A percentile compares a stretch with the other conserved stretches of the same genome.
Evolutionary conservation across 2,113 vertebrate genomes (phyloP).

Genomic region (Oophaga pumilio): DNA sequence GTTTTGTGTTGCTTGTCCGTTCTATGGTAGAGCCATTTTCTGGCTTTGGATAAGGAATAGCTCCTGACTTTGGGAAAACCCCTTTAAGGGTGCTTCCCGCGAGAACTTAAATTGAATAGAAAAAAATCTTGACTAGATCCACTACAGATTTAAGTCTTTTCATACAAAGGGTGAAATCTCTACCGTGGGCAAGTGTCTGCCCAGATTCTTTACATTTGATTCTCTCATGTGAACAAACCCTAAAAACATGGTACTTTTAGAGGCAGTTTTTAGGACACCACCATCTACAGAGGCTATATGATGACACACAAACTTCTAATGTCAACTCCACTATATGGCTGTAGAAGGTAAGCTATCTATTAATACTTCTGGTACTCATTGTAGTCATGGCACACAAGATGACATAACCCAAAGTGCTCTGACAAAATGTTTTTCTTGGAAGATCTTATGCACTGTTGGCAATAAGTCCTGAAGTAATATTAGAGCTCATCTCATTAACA

Average conservation of each 20-base stretch:
- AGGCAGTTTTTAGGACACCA: too few species aligned
- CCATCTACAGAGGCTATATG: background rate
- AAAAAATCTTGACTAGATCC: too few species aligned
- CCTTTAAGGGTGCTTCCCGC: too few species aligned
- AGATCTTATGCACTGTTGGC: background rate
- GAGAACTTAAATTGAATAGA: too few species aligned
- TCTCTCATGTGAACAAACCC: too few species aligned
- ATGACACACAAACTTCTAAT: background rate
- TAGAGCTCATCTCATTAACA: background rate
- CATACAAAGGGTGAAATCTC: too few species aligned
- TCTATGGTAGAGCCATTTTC: background rate
- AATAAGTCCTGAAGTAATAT: background rate
- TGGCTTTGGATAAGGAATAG: background rate
- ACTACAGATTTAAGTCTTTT: too few species aligned
- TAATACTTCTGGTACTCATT: background rate
- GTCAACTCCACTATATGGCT: too few species aligned
- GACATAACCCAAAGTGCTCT: background rate
- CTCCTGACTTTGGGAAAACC: too few species aligned
- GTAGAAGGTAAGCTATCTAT: background rate
- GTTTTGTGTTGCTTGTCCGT: background rate
- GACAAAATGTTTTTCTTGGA: background rate
- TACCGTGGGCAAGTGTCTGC: too few species aligned
- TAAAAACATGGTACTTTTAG: too few species aligned
- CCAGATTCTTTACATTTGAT: too few species aligned
- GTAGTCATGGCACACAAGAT: background rate